phyloP scores from a whole-genome alignment of 2,888 invertebrate species.

The Orgyia antiqua region DNA sequence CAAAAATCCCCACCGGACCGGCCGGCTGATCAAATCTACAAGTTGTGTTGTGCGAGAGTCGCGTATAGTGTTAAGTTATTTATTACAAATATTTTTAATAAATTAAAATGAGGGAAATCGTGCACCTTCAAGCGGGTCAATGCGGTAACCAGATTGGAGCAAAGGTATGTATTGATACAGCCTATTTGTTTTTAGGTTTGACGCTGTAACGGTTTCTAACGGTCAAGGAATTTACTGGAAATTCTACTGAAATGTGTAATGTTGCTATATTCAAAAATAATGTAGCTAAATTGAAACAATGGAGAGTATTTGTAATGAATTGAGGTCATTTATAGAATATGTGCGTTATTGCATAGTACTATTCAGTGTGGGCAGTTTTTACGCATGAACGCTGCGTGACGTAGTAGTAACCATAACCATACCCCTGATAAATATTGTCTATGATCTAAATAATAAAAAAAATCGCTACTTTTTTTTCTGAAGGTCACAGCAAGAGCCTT shows the following conservation, averaged over 20 bases:
- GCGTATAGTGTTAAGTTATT: conserved; percentile 69
- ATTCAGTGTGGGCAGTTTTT: conserved; percentile 36
- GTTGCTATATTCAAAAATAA: conserved; percentile 3
- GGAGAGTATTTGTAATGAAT: conserved; percentile 17
- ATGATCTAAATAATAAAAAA: not conserved
- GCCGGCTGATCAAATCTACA: conserved; percentile 57
- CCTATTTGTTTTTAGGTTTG: conserved; percentile 11
- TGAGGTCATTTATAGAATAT: conserved; percentile 15
- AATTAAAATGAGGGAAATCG: conserved; percentile 88
- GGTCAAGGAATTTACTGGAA: conserved; percentile 14
- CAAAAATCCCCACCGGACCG: conserved; percentile 65
- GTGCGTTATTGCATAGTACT: conserved; percentile 42
- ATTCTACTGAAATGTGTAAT: conserved; percentile 8
- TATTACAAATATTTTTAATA: conserved; percentile 54
- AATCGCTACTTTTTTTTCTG: conserved; percentile 1
- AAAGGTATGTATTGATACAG: conserved; percentile 49
- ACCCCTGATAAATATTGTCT: conserved; percentile 7
- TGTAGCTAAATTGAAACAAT: conserved; percentile 2
- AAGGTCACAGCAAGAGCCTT: conserved; percentile 8
- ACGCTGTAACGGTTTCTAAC: conserved; percentile 17
- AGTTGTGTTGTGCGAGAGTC: conserved; percentile 64
- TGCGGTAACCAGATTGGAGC: conserved; percentile 91
- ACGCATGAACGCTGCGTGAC: conserved; percentile 21
- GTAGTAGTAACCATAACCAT: not conserved
- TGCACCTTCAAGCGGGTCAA: conserved; percentile 89